Evolutionary conservation across 2,888 invertebrate genomes (phyloP).

Genomic region (Andrena marginata): DNA sequence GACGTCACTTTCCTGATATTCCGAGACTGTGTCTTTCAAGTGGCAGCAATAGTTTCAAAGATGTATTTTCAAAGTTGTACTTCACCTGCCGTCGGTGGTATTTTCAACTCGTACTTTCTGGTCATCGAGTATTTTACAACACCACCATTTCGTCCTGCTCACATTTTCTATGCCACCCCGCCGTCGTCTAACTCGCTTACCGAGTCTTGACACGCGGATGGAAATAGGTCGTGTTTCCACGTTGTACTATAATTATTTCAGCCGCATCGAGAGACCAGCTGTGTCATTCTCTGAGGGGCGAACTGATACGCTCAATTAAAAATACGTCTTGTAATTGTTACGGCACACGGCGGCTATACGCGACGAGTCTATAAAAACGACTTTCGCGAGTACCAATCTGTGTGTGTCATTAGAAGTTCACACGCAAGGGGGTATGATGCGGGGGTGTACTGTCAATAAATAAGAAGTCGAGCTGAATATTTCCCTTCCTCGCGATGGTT

Average conservation of each 20-base stretch:
- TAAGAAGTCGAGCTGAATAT: slow-evolving; percentile 23
- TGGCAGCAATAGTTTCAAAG: too few species aligned
- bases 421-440: background rate
- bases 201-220: background rate
- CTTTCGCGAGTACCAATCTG: background rate
- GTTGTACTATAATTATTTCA: slow-evolving; percentile 16
- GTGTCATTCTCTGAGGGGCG: slow-evolving; percentile 15
- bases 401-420: slow-evolving; percentile 9
- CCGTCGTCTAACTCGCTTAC: background rate
- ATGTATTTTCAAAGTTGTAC: too few species aligned
- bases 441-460: slow-evolving; percentile 10
- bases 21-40: too few species aligned
- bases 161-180: background rate
- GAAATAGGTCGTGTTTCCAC: slow-evolving; percentile 15
- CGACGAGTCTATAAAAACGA: slow-evolving; percentile 20
- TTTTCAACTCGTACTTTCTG: background rate
- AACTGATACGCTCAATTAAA: slow-evolving; percentile 27
- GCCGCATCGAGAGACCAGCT: slow-evolving; percentile 5
- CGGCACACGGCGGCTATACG: background rate
- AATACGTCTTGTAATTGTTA: slow-evolving; percentile 10
- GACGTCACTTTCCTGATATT: too few species aligned
- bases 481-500: background rate
- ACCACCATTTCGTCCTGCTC: background rate
- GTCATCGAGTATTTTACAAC: slow-evolving; percentile 19
- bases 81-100: background rate